phyloP scores from a whole-genome alignment of 2,888 invertebrate species.

The Ophion slaviceki region DNA sequence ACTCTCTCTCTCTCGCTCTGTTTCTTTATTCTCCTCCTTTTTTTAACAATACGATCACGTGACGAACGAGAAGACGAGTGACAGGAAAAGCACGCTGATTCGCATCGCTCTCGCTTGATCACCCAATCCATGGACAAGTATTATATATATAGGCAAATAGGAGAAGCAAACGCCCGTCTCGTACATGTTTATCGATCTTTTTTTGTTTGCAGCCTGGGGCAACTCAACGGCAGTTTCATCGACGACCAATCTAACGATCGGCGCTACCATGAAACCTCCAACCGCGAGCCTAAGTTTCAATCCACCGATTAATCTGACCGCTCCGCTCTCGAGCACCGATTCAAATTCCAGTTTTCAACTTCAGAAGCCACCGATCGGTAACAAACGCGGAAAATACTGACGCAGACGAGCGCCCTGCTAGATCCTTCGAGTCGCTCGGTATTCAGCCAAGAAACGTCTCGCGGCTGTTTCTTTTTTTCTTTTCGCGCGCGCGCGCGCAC shows the following conservation, averaged over 20 bases:
- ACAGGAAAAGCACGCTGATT: constrained; percentile 53
- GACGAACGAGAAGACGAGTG: constrained; percentile 27
- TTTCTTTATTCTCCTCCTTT: neutral
- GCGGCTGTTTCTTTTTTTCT: neutral
- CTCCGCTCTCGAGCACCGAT: constrained; percentile 78
- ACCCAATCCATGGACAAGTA: constrained; percentile 10
- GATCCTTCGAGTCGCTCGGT: constrained; percentile 41
- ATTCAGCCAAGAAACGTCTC: constrained; percentile 22
- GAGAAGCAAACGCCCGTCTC: neutral
- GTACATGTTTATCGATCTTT: constrained; percentile 39
- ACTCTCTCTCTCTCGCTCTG: neutral
- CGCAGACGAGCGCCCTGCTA: constrained; percentile 60
- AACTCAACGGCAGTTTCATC: constrained; percentile 76
- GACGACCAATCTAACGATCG: constrained; percentile 75
- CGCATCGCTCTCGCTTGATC: constrained; percentile 28
- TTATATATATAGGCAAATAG: neutral
- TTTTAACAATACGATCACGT: constrained; percentile 10
- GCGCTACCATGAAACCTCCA: constrained; percentile 80
- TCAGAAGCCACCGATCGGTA: constrained; percentile 89
- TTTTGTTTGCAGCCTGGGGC: constrained; percentile 78
- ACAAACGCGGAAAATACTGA: constrained; percentile 89
- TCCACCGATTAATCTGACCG: constrained; percentile 79
- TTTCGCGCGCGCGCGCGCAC: too few relatives aligned
- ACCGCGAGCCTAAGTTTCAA: constrained; percentile 81
- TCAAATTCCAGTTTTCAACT: constrained; percentile 86